Conservation (phyloP, 92 coral and sea anemone genomes). For the Ricordea florida region DNA sequence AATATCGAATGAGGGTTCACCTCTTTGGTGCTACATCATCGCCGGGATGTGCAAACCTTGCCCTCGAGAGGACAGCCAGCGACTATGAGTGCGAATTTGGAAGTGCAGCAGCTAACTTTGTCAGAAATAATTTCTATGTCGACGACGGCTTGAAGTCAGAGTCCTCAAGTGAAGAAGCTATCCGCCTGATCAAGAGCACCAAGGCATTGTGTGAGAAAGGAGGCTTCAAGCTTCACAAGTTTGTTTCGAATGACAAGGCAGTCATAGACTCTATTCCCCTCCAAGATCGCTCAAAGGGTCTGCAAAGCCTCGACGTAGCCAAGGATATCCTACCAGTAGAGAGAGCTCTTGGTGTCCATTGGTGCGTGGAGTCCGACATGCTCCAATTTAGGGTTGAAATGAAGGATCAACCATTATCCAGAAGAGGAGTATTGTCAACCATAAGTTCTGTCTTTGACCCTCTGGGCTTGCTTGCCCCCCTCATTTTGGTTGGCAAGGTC, state of each 20-base stretch:
- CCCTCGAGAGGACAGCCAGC: neutral
- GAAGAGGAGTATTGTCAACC: conserved; percentile 9
- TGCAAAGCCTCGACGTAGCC: neutral
- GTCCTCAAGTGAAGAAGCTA: neutral
- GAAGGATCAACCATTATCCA: conserved; percentile 11
- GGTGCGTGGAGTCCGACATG: conserved; percentile 17
- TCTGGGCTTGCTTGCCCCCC: neutral
- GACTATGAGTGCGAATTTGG: neutral
- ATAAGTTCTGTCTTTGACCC: neutral
- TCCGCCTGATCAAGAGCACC: too few species aligned
- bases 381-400: neutral
- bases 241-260: conserved; percentile 14
- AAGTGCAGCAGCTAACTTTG: neutral
- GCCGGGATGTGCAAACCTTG: conserved; percentile 17
- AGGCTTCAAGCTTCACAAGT: too few species aligned
- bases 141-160: neutral
- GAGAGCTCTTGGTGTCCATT: conserved; percentile 1
- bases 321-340: neutral
- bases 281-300: conserved; percentile 16
- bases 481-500: neutral
- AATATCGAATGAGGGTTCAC: neutral
- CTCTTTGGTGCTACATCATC: too few species aligned
- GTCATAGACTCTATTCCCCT: conserved; percentile 10
- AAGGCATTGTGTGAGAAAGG: too few species aligned
- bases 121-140: neutral